Base-by-base conservation (phyloP, 2,113 vertebrate species). In the Hyla sarda region DNA sequence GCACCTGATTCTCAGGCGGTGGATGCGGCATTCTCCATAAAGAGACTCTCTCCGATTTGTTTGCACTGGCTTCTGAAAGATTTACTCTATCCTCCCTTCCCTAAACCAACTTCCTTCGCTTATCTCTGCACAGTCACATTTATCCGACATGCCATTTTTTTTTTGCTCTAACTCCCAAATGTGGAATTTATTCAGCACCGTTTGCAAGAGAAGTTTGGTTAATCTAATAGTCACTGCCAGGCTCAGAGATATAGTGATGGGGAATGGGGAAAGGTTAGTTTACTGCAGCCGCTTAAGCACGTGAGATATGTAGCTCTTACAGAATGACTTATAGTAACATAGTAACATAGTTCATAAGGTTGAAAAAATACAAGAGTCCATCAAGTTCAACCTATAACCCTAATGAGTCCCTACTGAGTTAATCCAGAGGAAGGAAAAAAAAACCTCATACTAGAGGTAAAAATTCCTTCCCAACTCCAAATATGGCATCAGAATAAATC, bases 61-160 rank as follows among this genome's bases (percentile, higher is more conserved):
- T 72, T 75, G 50, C 73, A 25, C 37, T 74, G 52, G 71, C 45
- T 54, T 84, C 37, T 65, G 21, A 41, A 10, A 17, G 41, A 41
- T 41, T 60, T 73, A 54, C 60, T 84, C 32, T 12, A 25, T 84
- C 54, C 73, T n/a, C 30, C 41, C 67, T 52, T 83, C 48, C 19
- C 60, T 30, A 52, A 52, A 60, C 69, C 71, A 45, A 75, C 12
- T 75, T 60, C 37, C 37, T 21, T 25, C 37, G n/a, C 71, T 84
- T 84, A 76, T 75, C 82, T 75, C 34, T 65, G 17, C 52, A 73
- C 50, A 25, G 17, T 67, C 56, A 85, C 83, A 85, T 65, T 76
- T 85, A 85, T 60, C 32, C 54, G 54, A 37, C 47, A 28, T 13
- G 52, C 48, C 14, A 32, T 45, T 50, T 30, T 28, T 65, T 41